Evolutionary conservation across 2,888 invertebrate genomes (phyloP).

Genomic region (Schizotus pectinicornis): DNA sequence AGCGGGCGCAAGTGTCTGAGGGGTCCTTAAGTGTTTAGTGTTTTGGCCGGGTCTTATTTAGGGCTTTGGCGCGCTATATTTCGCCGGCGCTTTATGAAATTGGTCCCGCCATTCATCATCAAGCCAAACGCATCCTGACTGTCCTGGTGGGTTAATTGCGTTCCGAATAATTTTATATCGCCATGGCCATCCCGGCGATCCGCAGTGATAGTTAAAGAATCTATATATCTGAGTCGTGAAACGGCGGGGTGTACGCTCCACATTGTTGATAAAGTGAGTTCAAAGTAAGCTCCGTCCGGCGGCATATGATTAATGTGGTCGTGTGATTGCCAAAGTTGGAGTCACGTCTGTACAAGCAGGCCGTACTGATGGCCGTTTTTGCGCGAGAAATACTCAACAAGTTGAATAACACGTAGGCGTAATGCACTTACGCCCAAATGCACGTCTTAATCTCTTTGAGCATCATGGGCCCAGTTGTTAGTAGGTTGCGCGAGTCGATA

Average conservation of each 20-base stretch:
- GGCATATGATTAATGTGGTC: constrained; percentile 48
- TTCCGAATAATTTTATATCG: too few relatives aligned
- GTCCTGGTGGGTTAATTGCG: too few relatives aligned
- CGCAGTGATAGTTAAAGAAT: constrained; percentile 20
- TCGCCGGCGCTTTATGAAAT: too few relatives aligned
- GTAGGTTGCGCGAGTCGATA: constrained; percentile 14
- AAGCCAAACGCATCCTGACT: too few relatives aligned
- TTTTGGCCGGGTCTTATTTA: too few relatives aligned
- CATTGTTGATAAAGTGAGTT: constrained; percentile 43
- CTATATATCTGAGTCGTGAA: constrained; percentile 23
- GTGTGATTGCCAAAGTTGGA: constrained; percentile 49
- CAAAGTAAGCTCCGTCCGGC: constrained; percentile 40
- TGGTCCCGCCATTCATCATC: too few relatives aligned
- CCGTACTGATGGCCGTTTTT: constrained; percentile 48
- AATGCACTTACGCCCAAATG: constrained; percentile 35
- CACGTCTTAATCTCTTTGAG: constrained; percentile 26
- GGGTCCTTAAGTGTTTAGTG: too few relatives aligned
- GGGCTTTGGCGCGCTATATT: too few relatives aligned
- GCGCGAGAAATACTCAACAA: constrained; percentile 39
- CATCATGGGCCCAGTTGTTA: constrained; percentile 1
- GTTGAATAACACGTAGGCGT: constrained; percentile 40
- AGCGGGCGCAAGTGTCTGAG: too few relatives aligned
- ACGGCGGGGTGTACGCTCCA: constrained; percentile 16
- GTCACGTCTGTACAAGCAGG: constrained; percentile 49
- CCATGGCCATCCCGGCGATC: too few relatives aligned